These are phyloP conservation scores for Teleogryllus oceanicus DNA, from an alignment of 2,888 invertebrate genomes.

Conservation along the genomic window DNA sequence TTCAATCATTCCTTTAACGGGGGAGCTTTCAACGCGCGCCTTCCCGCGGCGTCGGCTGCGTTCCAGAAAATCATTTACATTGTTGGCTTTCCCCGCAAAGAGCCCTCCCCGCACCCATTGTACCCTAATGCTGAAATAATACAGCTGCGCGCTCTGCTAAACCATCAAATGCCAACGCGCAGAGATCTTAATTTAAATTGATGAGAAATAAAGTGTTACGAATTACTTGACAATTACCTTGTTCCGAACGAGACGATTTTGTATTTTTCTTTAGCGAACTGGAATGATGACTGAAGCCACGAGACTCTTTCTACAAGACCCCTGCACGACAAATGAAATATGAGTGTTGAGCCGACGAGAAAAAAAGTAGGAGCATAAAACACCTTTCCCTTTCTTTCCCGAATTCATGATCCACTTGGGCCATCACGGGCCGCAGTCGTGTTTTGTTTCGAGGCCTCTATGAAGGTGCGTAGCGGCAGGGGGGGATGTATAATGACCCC, in stretches of 20 bases:
- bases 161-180: not conserved
- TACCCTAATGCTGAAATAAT: not conserved
- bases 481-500: not conserved
- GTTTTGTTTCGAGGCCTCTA: not conserved
- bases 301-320: not conserved
- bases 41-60: not conserved
- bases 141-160: not conserved
- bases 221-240: constrained; percentile 23
- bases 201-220: constrained; percentile 28
- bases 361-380: not conserved
- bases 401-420: constrained; percentile 18
- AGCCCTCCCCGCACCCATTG: not conserved
- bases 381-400: constrained; percentile 5
- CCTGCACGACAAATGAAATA: not conserved
- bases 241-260: constrained; percentile 18
- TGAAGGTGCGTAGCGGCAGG: not conserved
- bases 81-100: not conserved
- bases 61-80: constrained; percentile 1
- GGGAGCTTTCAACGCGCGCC: not conserved
- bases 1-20: constrained; percentile 18
- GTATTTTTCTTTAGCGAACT: constrained; percentile 1
- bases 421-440: not conserved
- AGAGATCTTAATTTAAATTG: constrained; percentile 26
- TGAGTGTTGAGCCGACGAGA: not conserved
- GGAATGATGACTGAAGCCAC: not conserved